These are phyloP conservation scores for Hyperoplus immaculatus DNA, from an alignment of 2,797 vertebrate species.

Conservation along the genomic window DNA sequence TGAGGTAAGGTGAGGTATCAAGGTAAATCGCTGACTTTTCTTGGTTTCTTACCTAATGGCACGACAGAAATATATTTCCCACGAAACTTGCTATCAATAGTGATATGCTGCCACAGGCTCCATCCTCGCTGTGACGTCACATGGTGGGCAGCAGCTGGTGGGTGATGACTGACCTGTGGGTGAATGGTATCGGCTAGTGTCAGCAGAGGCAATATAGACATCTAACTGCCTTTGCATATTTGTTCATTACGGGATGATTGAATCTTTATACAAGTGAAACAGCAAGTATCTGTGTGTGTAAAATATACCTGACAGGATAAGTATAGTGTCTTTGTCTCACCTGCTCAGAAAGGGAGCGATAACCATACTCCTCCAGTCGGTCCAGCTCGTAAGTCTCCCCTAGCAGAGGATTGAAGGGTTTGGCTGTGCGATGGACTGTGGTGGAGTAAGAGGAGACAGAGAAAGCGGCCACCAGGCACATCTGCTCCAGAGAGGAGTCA, in stretches of 20 bases:
- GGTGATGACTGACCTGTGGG: conserved; percentile 94
- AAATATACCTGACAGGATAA: neutral
- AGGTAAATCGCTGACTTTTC: neutral
- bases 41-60: conserved; percentile 89
- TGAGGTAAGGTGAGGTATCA: too few relatives aligned
- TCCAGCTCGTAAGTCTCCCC: conserved; percentile 97
- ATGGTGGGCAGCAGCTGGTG: conserved; percentile 93
- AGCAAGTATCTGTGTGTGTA: conserved; percentile 1
- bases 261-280: neutral
- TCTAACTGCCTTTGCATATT: neutral
- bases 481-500: conserved; percentile 92
- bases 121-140: conserved; percentile 92
- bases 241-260: neutral
- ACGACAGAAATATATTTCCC: conserved; percentile 98
- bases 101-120: conserved; percentile 97
- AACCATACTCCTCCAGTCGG: conserved; percentile 92
- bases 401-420: conserved; percentile 97
- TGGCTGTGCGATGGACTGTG: conserved; percentile 93
- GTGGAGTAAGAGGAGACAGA: conserved; percentile 98
- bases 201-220: conserved; percentile 11
- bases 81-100: conserved; percentile 97
- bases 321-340: conserved; percentile 61
- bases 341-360: conserved; percentile 97
- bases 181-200: conserved; percentile 45
- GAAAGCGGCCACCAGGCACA: conserved; percentile 96